phyloP scores from a whole-genome alignment of 2,888 invertebrate species.

The Drepana falcataria region DNA sequence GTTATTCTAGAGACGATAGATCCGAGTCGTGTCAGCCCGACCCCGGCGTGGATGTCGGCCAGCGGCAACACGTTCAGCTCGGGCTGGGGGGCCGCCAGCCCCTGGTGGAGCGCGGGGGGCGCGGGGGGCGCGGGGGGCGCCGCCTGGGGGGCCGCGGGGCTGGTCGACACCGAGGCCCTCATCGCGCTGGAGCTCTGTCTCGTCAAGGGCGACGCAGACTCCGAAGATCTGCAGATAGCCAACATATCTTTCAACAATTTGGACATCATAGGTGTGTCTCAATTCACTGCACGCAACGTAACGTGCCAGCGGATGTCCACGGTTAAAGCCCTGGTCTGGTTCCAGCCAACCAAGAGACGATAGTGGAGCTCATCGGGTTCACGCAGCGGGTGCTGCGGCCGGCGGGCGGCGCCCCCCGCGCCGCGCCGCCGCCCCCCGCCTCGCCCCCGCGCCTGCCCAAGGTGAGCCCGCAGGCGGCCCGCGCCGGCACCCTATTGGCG shows the following conservation, averaged over 20 bases:
- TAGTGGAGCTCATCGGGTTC: slow-evolving; percentile 95
- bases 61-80: slow-evolving; percentile 31
- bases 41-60: slow-evolving; percentile 35
- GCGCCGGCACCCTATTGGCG: no score
- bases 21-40: slow-evolving; percentile 37
- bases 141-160: slow-evolving; percentile 84
- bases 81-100: slow-evolving; percentile 82
- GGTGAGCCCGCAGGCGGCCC: not conserved
- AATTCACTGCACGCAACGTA: no score
- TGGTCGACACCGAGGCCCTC: slow-evolving; percentile 89
- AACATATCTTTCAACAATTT: slow-evolving; percentile 96
- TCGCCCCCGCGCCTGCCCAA: slow-evolving; percentile 19
- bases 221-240: slow-evolving; percentile 83
- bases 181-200: slow-evolving; percentile 80
- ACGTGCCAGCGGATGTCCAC: no score
- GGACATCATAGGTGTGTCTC: slow-evolving; percentile 89
- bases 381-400: slow-evolving; percentile 81
- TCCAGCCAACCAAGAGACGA: slow-evolving; percentile 95
- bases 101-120: slow-evolving; percentile 41
- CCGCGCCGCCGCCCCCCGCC: slow-evolving; percentile 24
- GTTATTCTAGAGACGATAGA: slow-evolving; percentile 24
- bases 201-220: slow-evolving; percentile 65
- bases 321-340: no score
- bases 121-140: slow-evolving; percentile 77
- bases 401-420: slow-evolving; percentile 21